Evolutionary conservation across 2,888 invertebrate species (phyloP).

Genomic region (Biston stratarius): DNA sequence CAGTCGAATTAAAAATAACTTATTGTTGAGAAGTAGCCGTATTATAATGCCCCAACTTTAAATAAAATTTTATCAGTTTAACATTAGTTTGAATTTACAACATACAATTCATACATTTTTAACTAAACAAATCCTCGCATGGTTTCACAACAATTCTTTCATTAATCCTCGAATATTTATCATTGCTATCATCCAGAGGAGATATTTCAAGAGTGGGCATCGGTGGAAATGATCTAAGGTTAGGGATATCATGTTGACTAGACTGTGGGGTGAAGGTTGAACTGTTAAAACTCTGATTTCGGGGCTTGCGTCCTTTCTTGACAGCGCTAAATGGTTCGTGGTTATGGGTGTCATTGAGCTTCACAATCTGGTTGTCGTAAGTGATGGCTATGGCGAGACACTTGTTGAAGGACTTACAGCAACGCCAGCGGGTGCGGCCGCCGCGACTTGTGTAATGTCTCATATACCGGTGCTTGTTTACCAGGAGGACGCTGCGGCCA

Average conservation of each 20-base stretch:
- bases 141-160: conserved; percentile 32
- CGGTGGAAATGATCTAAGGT: neutral
- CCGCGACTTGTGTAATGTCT: conserved; percentile 68
- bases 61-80: conserved; percentile 1
- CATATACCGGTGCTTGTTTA: conserved; percentile 68
- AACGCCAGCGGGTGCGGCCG: conserved; percentile 72
- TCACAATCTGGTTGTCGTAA: conserved; percentile 61
- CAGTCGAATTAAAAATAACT: neutral
- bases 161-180: conserved; percentile 37
- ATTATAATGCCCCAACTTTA: no score
- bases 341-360: conserved; percentile 72
- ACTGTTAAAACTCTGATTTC: neutral
- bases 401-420: conserved; percentile 69
- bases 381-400: conserved; percentile 76
- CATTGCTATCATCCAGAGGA: conserved; percentile 9
- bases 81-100: neutral
- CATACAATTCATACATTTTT: neutral
- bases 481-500: conserved; percentile 65
- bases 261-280: conserved; percentile 3
- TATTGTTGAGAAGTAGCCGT: neutral
- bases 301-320: neutral
- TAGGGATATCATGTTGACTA: conserved; percentile 3
- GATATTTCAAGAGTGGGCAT: conserved; percentile 20
- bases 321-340: conserved; percentile 49
- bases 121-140: conserved; percentile 21